Conservation (phyloP, 1,140 invertebrate species). For the Cataglyphis hispanica region DNA sequence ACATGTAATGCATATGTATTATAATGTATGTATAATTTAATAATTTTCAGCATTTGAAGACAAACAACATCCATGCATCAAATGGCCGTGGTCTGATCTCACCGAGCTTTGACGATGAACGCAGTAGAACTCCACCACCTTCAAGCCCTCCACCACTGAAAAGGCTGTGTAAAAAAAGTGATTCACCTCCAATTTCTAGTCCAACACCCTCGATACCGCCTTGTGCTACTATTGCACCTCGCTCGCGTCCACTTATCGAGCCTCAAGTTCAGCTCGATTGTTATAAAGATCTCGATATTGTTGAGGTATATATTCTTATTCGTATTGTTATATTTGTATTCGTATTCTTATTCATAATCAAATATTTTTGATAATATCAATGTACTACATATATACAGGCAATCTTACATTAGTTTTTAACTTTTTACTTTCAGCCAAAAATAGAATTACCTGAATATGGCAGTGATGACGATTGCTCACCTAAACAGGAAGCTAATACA, state of each 20-base stretch:
- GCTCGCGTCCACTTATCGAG: conserved; percentile 84
- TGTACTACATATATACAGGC: not conserved
- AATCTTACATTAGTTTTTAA: conserved; percentile 12
- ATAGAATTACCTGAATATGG: conserved; percentile 88
- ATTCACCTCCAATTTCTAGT: conserved; percentile 86
- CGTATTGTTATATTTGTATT: not conserved
- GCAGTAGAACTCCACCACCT: conserved; percentile 84
- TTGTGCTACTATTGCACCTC: conserved; percentile 81
- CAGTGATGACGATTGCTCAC: conserved; percentile 86
- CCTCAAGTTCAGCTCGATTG: conserved; percentile 86
- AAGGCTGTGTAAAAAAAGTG: conserved; percentile 86
- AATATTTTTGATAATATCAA: not conserved
- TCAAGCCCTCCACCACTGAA: conserved; percentile 86
- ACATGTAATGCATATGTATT: not conserved
- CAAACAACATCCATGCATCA: conserved; percentile 84
- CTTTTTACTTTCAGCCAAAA: conserved; percentile 84
- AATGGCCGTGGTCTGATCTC: conserved; percentile 85
- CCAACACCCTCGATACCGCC: conserved; percentile 82
- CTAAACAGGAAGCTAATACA: conserved; percentile 85
- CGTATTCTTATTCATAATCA: not conserved
- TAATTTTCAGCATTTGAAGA: conserved; percentile 81
- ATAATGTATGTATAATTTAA: not conserved
- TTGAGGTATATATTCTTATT: conserved; percentile 80
- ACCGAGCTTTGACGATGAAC: conserved; percentile 85
- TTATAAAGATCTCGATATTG: conserved; percentile 86